Evolutionary conservation across 2,113 vertebrate species (phyloP), one percentile per base, ranked within the genome.

Genomic region (Cyrtonyx montezumae): DNA sequence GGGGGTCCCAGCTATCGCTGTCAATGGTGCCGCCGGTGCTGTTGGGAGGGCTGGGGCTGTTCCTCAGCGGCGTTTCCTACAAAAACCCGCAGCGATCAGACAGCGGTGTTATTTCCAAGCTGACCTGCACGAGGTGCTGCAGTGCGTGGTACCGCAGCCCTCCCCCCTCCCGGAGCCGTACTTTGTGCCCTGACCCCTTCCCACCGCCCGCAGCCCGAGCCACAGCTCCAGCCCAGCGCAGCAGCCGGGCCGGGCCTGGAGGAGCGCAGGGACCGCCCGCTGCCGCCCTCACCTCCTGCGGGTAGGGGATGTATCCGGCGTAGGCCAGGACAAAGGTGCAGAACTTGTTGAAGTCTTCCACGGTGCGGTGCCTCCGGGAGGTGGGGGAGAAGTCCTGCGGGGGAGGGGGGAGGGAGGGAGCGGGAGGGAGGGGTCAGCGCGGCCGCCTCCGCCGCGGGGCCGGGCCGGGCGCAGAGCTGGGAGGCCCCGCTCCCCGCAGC

Each of bases 291-390:
- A 99, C 99, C 98, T 99, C 99, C 86, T 99, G 98, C 2, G 99
- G 99, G 73, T 99, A 99, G 4, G 99, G 99, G 96, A 99, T 99
- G 97, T 99, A 99, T 7, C 99, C 99, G 9, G 99, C 99, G 83
- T 99, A 99, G 32, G 99, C 99, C 97, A 99, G 92, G 46, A 99
- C 99, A 87, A 99, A 99, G 58, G 99, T 99, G 96, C 99, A 99
- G 97, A 99, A 99, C 96, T 99, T 98, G 97, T 99, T 99, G 96
- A 99, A 99, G 96, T 99, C 99, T 84, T 99, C 99, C 46, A 99
- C 99, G 2, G 99, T 99, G 73, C 99, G 97, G 86, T 98, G 98
- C 91, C 98, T 98, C 96, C 97, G 98, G 96, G 96, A 98, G 19
- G 98, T 97, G 17, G 98, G 98, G 88, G 98, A 98, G 91, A 98